Percentiles rank a stretch among this genome's conserved stretches.
phyloP scores from a whole-genome alignment of 1,140 invertebrate genomes.

The Sycobia sp. region DNA sequence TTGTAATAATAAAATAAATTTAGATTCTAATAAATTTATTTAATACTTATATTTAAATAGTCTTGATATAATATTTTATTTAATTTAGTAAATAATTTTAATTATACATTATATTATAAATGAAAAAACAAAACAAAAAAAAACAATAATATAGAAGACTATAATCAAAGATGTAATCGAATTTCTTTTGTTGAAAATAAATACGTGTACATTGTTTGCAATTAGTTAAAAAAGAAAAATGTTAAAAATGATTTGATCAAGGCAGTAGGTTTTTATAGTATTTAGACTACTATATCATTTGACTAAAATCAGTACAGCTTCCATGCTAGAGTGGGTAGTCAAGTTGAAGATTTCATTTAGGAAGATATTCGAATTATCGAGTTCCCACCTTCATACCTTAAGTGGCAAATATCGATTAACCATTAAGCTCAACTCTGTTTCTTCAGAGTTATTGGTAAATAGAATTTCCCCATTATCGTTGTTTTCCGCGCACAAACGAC shows the following conservation, averaged over 20 bases:
- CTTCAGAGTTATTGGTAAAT: constrained; percentile 65
- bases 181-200: too few species aligned
- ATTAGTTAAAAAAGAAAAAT: not conserved
- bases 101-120: too few species aligned
- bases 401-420: constrained; percentile 75
- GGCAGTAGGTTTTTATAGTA: constrained; percentile 45
- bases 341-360: constrained; percentile 64
- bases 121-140: too few species aligned
- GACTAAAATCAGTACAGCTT: constrained; percentile 51
- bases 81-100: too few species aligned
- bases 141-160: too few species aligned
- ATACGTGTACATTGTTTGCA: too few species aligned
- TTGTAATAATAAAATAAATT: too few species aligned
- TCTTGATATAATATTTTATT: too few species aligned
- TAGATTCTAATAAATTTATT: too few species aligned
- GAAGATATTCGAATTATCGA: constrained; percentile 13
- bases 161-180: too few species aligned
- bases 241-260: constrained; percentile 50
- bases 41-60: too few species aligned
- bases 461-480: constrained; percentile 71
- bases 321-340: constrained; percentile 60
- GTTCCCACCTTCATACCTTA: constrained; percentile 61
- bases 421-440: constrained; percentile 66
- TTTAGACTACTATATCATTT: constrained; percentile 36
- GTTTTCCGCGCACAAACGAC: constrained; percentile 74